Evolutionary conservation across 2,797 vertebrate genomes (phyloP), one percentile per base, ranked within the genome.

Genomic region (Gobionotothen gibberifrons): DNA sequence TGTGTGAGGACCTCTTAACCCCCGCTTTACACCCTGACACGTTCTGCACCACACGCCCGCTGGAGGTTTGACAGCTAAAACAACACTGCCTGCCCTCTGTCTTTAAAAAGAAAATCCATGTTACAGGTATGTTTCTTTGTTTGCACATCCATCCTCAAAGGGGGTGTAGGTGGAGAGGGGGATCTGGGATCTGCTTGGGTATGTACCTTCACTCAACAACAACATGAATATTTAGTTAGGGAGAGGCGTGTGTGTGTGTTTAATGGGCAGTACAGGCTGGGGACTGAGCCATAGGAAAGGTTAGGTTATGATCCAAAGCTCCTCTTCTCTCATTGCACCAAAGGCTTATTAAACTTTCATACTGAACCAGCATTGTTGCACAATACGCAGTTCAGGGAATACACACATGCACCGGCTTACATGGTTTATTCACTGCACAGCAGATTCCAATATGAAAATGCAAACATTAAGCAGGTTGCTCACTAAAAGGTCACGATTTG

Each of bases 311-410:
- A 89, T 87, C 83, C 81, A 69, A 76, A 78, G 80, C 84, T 87
- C 85, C 85, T 89, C 82, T 78, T 56, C 74, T 85, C 81, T 85
- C 81, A 86, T 78, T 82, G 82, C 80, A 90, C 79, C 71, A 77
- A 80, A 83, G 73, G 80, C 89, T 90, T 87, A 90, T 93, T 90
- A 92, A 92, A 89, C 60, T 86, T 92, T 92, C 44, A 90, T 89
- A 83, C 22, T 57, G 74, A 85, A 86, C 74, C 82, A 80, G 87
- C 69, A 66, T 47, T 81, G 65, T 74, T 87, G 77, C 79, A 73
- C 71, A 58, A 81, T 55, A 55, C 69, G 44, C 59, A 56, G 76
- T 61, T 86, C 42, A 70, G 83, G 82, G 83, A 88, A 85, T 79
- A 84, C 51, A 83, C 77, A 76, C 60, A 61, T 70, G 52, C 63